Evolutionary conservation across 2,888 invertebrate genomes (phyloP).

Genomic region (Cyaniris semiargus): DNA sequence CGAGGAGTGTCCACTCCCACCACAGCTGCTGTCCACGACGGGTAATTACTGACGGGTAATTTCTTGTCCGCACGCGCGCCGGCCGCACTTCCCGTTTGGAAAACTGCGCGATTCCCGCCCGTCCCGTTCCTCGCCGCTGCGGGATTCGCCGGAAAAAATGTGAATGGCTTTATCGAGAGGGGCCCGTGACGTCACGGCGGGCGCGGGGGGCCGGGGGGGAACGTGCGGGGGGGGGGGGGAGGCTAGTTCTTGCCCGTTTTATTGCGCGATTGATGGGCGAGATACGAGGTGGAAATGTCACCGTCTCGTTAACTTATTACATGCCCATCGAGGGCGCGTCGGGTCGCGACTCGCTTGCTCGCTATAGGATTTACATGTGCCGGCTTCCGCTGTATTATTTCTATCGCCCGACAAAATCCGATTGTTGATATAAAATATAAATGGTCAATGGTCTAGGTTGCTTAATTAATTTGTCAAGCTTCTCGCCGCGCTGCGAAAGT

Average conservation of each 20-base stretch:
- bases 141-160: constrained; percentile 10
- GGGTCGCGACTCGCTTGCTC: not conserved
- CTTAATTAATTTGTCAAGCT: too few species aligned
- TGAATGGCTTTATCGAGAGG: constrained; percentile 25
- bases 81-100: constrained; percentile 12
- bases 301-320: constrained; percentile 23
- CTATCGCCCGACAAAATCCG: too few species aligned
- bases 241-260: constrained; percentile 31
- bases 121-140: constrained; percentile 8
- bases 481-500: too few species aligned
- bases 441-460: too few species aligned
- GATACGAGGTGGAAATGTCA: not conserved
- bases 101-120: not conserved
- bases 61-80: too few species aligned
- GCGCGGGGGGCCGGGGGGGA: not conserved
- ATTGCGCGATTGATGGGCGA: constrained; percentile 22
- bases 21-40: not conserved
- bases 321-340: not conserved
- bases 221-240: not conserved
- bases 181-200: constrained; percentile 11
- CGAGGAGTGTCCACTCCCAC: too few species aligned
- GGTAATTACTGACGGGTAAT: too few species aligned
- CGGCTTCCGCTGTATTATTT: too few species aligned
- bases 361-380: not conserved
- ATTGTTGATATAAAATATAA: too few species aligned